Percentiles rank a stretch among this genome's conserved stretches.
Evolutionary conservation across 2,888 invertebrate genomes (phyloP).

Genomic region (Macrosiphum euphorbiae): DNA sequence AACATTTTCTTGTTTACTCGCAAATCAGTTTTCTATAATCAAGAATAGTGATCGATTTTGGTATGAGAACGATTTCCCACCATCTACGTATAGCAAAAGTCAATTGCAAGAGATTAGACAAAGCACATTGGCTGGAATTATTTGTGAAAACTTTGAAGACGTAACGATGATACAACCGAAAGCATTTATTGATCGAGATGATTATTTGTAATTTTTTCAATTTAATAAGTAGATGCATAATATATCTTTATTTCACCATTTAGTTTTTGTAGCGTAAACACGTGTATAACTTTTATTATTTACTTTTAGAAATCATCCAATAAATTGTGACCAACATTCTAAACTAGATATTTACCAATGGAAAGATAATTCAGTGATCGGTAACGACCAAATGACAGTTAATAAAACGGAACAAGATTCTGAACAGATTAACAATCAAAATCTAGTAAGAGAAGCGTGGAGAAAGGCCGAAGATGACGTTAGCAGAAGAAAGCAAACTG

Average conservation of each 20-base stretch:
- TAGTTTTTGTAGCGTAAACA: not conserved
- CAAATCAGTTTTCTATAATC: slow-evolving; percentile 84
- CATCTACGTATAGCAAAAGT: slow-evolving; percentile 80
- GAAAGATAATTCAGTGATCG: slow-evolving; percentile 74
- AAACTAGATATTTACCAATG: slow-evolving; percentile 80
- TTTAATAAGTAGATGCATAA: not conserved
- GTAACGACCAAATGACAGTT: slow-evolving; percentile 67
- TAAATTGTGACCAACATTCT: slow-evolving; percentile 81
- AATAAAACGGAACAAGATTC: slow-evolving; percentile 66
- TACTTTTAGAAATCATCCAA: slow-evolving; percentile 76
- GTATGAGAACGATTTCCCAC: slow-evolving; percentile 95
- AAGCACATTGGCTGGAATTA: slow-evolving; percentile 50
- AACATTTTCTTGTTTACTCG: slow-evolving; percentile 89
- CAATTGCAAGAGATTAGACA: slow-evolving; percentile 64
- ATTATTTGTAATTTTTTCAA: slow-evolving; percentile 55
- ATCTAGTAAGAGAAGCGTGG: slow-evolving; percentile 81
- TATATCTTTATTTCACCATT: not conserved
- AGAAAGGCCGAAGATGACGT: slow-evolving; percentile 85
- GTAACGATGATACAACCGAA: slow-evolving; percentile 51
- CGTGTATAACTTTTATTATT: slow-evolving; percentile 49
- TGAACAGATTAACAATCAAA: slow-evolving; percentile 79
- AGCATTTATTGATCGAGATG: slow-evolving; percentile 58
- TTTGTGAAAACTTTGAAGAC: slow-evolving; percentile 54
- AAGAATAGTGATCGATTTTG: slow-evolving; percentile 93
- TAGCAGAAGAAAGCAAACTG: slow-evolving; percentile 81